Evolutionary conservation across 2,888 invertebrate genomes (phyloP).

Genomic region (Cheilosia impressa): DNA sequence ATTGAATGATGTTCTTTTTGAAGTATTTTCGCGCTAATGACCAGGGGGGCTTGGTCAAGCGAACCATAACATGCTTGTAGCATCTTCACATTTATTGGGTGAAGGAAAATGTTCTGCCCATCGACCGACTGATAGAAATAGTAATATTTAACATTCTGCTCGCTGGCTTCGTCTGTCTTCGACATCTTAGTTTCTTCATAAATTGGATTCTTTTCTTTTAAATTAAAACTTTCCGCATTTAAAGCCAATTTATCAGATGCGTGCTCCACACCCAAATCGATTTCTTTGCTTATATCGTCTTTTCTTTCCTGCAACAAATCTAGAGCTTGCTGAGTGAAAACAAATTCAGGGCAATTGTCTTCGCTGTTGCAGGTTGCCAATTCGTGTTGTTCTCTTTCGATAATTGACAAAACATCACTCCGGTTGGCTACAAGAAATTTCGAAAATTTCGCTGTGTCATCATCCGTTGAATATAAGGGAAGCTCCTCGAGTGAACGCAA

Average conservation of each 20-base stretch:
- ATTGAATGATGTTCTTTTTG: conserved; percentile 94
- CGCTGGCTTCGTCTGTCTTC: conserved; percentile 74
- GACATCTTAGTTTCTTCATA: conserved; percentile 84
- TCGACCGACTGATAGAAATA: conserved; percentile 89
- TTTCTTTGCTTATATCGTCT: conserved; percentile 77
- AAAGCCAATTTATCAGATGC: conserved; percentile 5
- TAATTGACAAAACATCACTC: conserved; percentile 88
- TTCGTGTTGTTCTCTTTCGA: conserved; percentile 89
- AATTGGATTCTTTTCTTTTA: not conserved
- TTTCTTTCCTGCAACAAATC: conserved; percentile 85
- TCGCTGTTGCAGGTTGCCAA: conserved; percentile 86
- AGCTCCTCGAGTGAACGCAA: conserved; percentile 38
- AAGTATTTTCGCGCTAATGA: conserved; percentile 91
- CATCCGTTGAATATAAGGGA: conserved; percentile 84
- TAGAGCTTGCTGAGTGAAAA: conserved; percentile 94
- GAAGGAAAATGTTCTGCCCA: conserved; percentile 96
- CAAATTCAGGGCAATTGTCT: conserved; percentile 88
- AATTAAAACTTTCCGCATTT: conserved; percentile 11
- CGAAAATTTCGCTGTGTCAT: conserved; percentile 85
- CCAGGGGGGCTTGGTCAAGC: conserved; percentile 90
- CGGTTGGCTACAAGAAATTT: conserved; percentile 90
- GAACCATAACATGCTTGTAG: conserved; percentile 93
- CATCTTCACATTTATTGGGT: conserved; percentile 95
- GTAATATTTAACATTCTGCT: conserved; percentile 77
- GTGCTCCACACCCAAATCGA: conserved; percentile 10